Base-by-base conservation (phyloP, 2,888 invertebrate species). In the Eudemis profundana region DNA sequence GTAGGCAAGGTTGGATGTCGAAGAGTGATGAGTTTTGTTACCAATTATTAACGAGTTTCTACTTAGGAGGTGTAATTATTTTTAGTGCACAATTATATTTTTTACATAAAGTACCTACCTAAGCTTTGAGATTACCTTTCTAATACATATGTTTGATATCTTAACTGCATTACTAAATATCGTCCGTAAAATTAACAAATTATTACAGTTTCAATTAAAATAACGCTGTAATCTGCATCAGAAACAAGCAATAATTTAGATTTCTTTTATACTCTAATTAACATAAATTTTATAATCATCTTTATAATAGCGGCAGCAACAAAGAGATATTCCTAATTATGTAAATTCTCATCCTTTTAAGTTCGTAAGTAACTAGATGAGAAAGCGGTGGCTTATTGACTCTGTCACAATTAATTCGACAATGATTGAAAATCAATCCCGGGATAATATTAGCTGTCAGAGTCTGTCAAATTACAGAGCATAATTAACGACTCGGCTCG, bases 371-470 rank as follows among this genome's bases (percentile, higher is more conserved):
- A 77, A 71, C 74, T 70, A 69, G 76, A 69, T 72, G 76, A 78
- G 80, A 83, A 81, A 83, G 84, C 85, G 82, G 89, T 89, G 89
- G 89, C 89, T 90, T 89, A 91, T 91, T 90, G 89, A 88, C 83
- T 89, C 86, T 90, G 90, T 90, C 90, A 90, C 87, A 90, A 90
- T 89, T 85, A 86, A 90, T 89, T 89, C 87, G 86, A 88, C 85
- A 86, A 87, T 84, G 87, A 91, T 89, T 89, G 90, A 89, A 91
- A 91, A 91, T 91, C 90, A 91, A 91, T 91, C 91, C 87, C 82
- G 83, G 86, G 77, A 83, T 83, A 83, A 86, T 85, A 90, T 90
- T 86, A 89, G 86, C 90, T 91, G 92, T 91, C 92, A 84, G 81
- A 69, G 82, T 82, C 83, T 82, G 89, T 92, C 91, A 90, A 89